phyloP scores from a whole-genome alignment of 2,888 invertebrate species.

The Stramonita haemastoma region DNA sequence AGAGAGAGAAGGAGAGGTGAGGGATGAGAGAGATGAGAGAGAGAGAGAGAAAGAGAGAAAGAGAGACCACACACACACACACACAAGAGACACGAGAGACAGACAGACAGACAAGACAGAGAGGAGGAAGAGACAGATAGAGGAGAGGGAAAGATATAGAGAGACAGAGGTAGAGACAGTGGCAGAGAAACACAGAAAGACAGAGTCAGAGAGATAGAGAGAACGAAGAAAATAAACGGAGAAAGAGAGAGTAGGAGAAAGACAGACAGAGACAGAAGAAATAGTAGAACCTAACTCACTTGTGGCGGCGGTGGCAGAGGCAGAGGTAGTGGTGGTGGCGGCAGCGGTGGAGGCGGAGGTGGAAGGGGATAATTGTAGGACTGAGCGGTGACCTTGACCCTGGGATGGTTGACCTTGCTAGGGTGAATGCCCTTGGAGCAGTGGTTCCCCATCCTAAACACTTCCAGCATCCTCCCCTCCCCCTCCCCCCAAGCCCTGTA shows the following conservation, averaged over 20 bases:
- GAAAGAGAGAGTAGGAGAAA: not conserved
- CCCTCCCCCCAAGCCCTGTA: not conserved
- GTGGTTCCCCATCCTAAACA: slow-evolving; percentile 35
- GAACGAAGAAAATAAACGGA: not conserved
- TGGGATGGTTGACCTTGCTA: slow-evolving; percentile 29
- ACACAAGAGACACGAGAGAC: too few relatives aligned
- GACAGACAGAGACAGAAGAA: not conserved
- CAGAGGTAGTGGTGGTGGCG: not conserved
- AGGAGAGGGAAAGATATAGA: too few relatives aligned
- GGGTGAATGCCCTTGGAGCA: slow-evolving; percentile 35
- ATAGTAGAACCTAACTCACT: slow-evolving; percentile 7
- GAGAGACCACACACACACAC: too few relatives aligned
- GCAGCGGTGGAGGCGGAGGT: not conserved
- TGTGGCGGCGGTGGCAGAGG: not conserved
- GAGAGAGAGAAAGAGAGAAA: too few relatives aligned
- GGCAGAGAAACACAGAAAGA: not conserved
- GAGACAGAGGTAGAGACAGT: not conserved
- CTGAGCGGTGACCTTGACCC: slow-evolving; percentile 23
- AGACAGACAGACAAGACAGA: too few relatives aligned
- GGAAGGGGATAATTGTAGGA: not conserved
- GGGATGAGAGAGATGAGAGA: too few relatives aligned
- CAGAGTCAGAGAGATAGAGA: not conserved
- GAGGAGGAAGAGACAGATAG: too few relatives aligned
- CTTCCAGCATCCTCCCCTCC: slow-evolving; percentile 26
- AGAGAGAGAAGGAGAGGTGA: not conserved